Base-by-base conservation (phyloP, 2,888 invertebrate genomes). In the Orthosia cruda region DNA sequence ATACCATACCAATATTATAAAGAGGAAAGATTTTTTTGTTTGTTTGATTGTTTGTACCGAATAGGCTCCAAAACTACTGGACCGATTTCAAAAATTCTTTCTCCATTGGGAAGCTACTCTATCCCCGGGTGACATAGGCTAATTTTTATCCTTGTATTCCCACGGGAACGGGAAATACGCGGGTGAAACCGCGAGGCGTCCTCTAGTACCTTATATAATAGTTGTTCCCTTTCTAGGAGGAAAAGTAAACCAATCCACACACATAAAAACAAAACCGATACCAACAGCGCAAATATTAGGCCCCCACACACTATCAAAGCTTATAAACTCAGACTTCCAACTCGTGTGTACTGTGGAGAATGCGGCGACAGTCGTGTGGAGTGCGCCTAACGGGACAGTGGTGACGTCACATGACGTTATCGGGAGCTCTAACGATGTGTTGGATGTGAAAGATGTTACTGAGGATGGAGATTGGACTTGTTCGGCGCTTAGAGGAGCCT, bases 221-320 rank as follows among this genome's bases (percentile, higher is more conserved):
- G n/a, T n/a, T n/a, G n/a, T 61, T 58, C 4, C 47, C 52, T 52
- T 90, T 91, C 11, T 84, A 97, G 97, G 93, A 20, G 97, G 97
- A 0, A 83, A 89, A 87, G 75, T 91, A 20, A 91, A 88, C 13
- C 88, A 92, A 69, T 91, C 94, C 0, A 90, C 91, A 2, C 78
- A 85, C 49, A 89, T 96, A 66, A 87, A 83, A 1, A 77, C 94
- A 23, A 85, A 88, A 78, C 57, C 86, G 0, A 83, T 90, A n/a
- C 94, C 96, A 2, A 88, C 89, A 54, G 94, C 94, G 0, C 93
- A 93, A 80, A 95, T 96, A 68, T 83, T 94, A 40, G 95, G 95
- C 0, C 92, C 94, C 0, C 95, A 94, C 77, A 86, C 89, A 2
- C 55, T 95, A 1, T 85, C 86, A 0, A 90, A 80, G 55, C 88